phyloP scores from a whole-genome alignment of 2,113 vertebrate genomes.

The Pheucticus melanocephalus region DNA sequence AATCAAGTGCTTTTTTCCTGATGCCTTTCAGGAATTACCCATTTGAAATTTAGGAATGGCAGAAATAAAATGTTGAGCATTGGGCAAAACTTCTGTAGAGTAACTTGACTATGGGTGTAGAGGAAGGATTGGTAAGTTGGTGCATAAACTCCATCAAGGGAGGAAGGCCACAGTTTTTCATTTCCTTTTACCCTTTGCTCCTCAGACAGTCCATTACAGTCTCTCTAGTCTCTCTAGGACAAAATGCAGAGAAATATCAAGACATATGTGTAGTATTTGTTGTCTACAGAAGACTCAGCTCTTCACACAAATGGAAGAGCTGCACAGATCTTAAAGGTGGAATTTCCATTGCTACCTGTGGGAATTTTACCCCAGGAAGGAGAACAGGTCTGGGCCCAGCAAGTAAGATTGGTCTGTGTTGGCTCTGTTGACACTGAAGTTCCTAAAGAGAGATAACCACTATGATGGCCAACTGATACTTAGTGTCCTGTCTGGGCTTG shows the following conservation, averaged over 20 bases:
- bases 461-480: slow-evolving; percentile 53
- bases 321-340: neutral
- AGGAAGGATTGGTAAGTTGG: neutral
- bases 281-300: neutral
- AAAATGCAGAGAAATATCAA: neutral
- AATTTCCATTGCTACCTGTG: neutral
- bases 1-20: neutral
- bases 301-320: neutral
- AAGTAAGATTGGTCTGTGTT: neutral
- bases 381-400: neutral
- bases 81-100: neutral
- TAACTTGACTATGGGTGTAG: rapidly evolving
- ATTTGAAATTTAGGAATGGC: neutral
- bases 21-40: neutral
- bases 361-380: neutral
- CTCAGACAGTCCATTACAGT: neutral
- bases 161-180: neutral
- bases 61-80: neutral
- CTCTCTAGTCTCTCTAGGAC: neutral
- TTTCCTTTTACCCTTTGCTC: rapidly evolving
- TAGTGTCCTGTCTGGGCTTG: slow-evolving; percentile 41
- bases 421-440: slow-evolving; percentile 37
- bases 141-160: neutral
- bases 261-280: neutral
- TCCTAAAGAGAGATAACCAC: slow-evolving; percentile 67